phyloP scores from a whole-genome alignment of 1,140 invertebrate genomes.

The Scaptomyza hsui region DNA sequence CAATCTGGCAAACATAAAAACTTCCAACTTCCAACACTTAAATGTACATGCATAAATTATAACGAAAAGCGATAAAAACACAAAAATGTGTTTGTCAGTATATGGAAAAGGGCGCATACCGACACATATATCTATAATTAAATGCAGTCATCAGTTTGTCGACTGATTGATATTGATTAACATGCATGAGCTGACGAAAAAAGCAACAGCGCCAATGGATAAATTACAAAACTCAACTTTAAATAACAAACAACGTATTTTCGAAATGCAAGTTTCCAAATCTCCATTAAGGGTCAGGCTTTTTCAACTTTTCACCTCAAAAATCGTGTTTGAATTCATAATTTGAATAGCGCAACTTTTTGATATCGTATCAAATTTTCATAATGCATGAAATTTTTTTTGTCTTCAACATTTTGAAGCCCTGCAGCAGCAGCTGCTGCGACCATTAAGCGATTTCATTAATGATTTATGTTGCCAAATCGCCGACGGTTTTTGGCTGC shows the following conservation, averaged over 20 bases:
- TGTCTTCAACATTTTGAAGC: conserved; percentile 59
- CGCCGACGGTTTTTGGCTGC: background rate
- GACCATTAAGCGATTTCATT: conserved; percentile 45
- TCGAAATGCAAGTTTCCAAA: conserved; percentile 61
- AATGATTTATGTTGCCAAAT: conserved; percentile 80
- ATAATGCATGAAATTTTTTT: conserved; percentile 47
- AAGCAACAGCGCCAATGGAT: conserved; percentile 55
- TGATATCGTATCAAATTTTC: conserved; percentile 56
- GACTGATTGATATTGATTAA: conserved; percentile 72
- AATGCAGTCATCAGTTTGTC: conserved; percentile 66
- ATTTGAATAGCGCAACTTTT: conserved; percentile 42
- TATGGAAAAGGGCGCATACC: conserved; percentile 55
- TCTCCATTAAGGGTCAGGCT: conserved; percentile 4
- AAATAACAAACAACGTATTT: conserved; percentile 32
- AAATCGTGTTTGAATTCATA: conserved; percentile 60
- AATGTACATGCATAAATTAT: conserved; percentile 40
- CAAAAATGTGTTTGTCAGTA: conserved; percentile 55
- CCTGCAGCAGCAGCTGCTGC: conserved; percentile 23
- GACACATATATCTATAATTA: conserved; percentile 48
- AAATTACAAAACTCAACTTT: conserved; percentile 68
- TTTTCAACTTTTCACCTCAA: conserved; percentile 55
- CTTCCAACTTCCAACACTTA: conserved; percentile 17
- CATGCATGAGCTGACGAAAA: conserved; percentile 51
- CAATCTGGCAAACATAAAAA: conserved; percentile 39
- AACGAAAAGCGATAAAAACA: conserved; percentile 26